Evolutionary conservation across 2,797 vertebrate genomes (phyloP), one percentile per base, ranked within the genome.

Genomic region (Phrynocephalus vlangalii): DNA sequence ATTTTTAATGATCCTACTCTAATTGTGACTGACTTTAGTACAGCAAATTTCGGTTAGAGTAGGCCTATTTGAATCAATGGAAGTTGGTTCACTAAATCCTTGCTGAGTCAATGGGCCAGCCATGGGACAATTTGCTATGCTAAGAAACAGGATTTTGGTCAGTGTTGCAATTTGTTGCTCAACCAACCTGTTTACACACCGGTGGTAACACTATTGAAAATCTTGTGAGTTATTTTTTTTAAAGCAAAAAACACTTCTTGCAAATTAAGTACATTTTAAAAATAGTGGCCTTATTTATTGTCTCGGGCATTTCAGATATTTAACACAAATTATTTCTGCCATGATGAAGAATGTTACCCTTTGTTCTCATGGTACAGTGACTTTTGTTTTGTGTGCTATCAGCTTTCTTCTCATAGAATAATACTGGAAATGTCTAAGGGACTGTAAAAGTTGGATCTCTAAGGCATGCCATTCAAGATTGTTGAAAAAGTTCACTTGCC

Each of bases 231-330:
- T 24, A 73, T 75, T 1, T 33, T 85, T 70, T 33, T 15, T 30
- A 38, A 52, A 72, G 78, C n/a, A 68, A 6, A 79, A 38, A 92
- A 83, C 84, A 78, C 92, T 63, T 90, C 86, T 87, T 88, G 28
- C 68, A 88, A 68, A 86, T 26, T 83, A 92, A 83, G 87, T 90
- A 79, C 33, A 81, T 38, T 82, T 72, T 71, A 94, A 90, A 67
- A 90, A 84, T 87, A 76, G 88, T 7, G 1, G 38, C 73, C 85
- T 86, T n/a, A 85, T 92, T 91, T 73, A 67, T 78, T 72, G 68
- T 75, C 87, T 90, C 77, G 79, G 84, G 38, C 91, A 76, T 50
- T 89, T 1, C 1, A 76, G 30, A 85, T 0, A 0, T 56, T 63
- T 56, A 60, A 91, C 28, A 67, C 84, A 44, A 6, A 81, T 82